Evolutionary conservation across 2,888 invertebrate species (phyloP).

Genomic region (Cybosia mesomella): DNA sequence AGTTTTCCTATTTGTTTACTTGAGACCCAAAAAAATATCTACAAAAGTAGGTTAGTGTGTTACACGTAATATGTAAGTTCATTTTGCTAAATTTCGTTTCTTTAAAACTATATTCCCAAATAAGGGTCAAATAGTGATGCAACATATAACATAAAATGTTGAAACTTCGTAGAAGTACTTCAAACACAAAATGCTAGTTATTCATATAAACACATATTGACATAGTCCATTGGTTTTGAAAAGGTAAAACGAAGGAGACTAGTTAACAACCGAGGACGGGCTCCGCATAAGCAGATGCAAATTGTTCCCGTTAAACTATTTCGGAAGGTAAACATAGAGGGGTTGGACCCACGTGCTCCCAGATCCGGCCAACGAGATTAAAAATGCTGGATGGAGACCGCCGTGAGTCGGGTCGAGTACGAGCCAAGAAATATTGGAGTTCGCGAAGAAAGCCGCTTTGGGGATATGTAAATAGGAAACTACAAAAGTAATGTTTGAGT

Average conservation of each 20-base stretch:
- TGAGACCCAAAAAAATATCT: slow-evolving; percentile 8
- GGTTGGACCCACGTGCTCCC: slow-evolving; percentile 78
- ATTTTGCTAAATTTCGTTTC: slow-evolving; percentile 14
- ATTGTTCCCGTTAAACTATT: slow-evolving; percentile 87
- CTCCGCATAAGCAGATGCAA: slow-evolving; percentile 85
- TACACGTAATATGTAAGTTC: slow-evolving; percentile 13
- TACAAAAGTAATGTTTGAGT: slow-evolving; percentile 85
- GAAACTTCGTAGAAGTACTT: not conserved
- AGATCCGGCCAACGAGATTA: slow-evolving; percentile 85
- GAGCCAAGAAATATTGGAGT: slow-evolving; percentile 84
- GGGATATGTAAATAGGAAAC: slow-evolving; percentile 85
- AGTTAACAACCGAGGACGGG: slow-evolving; percentile 84
- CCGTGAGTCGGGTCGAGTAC: slow-evolving; percentile 73
- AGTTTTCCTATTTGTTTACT: not conserved
- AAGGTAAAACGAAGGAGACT: slow-evolving; percentile 68
- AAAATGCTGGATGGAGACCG: slow-evolving; percentile 84
- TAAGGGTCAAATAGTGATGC: slow-evolving; percentile 1
- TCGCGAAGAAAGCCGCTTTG: slow-evolving; percentile 83
- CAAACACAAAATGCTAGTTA: not conserved
- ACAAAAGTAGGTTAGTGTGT: slow-evolving; percentile 23
- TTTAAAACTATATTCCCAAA: slow-evolving; percentile 9
- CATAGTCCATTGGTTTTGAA: slow-evolving; percentile 48
- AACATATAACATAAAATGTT: slow-evolving; percentile 3
- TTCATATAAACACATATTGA: slow-evolving; percentile 27
- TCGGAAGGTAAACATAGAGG: slow-evolving; percentile 86